These are phyloP conservation scores for Apamea monoglypha DNA, from an alignment of 2,888 invertebrate genomes.

Conservation along the genomic window DNA sequence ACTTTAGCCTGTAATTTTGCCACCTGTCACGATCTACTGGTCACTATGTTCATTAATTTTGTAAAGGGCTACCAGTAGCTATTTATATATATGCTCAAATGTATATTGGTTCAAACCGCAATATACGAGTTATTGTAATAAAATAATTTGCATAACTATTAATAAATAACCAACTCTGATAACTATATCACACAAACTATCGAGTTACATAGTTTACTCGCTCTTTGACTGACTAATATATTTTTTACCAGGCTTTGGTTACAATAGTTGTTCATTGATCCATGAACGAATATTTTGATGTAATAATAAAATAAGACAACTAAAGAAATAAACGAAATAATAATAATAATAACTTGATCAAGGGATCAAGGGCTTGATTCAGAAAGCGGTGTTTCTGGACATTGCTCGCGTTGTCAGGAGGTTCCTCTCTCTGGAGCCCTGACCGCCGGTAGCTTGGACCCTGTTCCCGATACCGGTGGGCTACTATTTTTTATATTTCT, in stretches of 20 bases:
- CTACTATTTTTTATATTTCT: too few relatives aligned
- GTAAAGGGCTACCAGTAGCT: neutral
- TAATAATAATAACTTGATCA: too few relatives aligned
- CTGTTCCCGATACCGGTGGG: too few relatives aligned
- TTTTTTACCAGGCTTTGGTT: constrained; percentile 41
- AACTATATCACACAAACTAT: constrained; percentile 4
- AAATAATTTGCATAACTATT: neutral
- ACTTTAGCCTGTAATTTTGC: neutral
- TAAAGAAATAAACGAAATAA: too few relatives aligned
- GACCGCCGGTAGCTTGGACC: too few relatives aligned
- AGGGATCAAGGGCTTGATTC: too few relatives aligned
- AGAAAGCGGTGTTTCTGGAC: too few relatives aligned
- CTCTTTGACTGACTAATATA: constrained; percentile 35
- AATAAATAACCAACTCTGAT: neutral
- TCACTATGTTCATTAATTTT: neutral
- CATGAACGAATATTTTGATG: constrained; percentile 17
- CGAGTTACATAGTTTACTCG: constrained; percentile 36
- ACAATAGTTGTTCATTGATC: constrained; percentile 35
- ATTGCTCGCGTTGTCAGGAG: too few relatives aligned
- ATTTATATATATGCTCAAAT: neutral
- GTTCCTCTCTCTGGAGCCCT: too few relatives aligned
- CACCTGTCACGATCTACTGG: neutral
- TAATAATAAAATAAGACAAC: too few relatives aligned
- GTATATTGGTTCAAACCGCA: neutral
- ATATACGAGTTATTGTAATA: neutral